Conservation (phyloP, 2,888 invertebrate species). For the Lasioglossum figueresi region DNA sequence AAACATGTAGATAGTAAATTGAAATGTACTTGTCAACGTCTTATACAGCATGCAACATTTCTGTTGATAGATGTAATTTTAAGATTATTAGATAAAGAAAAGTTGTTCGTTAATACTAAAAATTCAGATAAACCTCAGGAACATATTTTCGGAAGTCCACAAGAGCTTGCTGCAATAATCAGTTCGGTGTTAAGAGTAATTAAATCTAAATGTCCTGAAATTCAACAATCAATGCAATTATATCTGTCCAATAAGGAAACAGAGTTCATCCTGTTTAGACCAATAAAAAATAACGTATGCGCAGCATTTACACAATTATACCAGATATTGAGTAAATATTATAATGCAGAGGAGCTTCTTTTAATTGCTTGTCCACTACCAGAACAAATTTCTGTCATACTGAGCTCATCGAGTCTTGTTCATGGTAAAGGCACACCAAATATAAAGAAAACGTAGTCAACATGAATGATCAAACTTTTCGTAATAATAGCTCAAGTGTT, state of each 20-base stretch:
- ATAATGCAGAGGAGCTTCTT: conserved; percentile 91
- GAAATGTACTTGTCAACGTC: conserved; percentile 94
- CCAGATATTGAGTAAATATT: conserved; percentile 91
- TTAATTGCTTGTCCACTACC: conserved; percentile 96
- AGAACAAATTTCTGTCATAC: conserved; percentile 95
- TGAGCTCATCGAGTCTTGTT: conserved; percentile 91
- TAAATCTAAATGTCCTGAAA: conserved; percentile 90
- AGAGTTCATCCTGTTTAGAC: conserved; percentile 97
- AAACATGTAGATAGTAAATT: conserved; percentile 97
- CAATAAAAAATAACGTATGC: conserved; percentile 96
- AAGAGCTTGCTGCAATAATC: conserved; percentile 89
- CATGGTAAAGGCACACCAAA: conserved; percentile 65
- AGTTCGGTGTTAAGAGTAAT: conserved; percentile 92
- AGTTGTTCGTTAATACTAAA: conserved; percentile 56
- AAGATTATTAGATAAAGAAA: conserved; percentile 90
- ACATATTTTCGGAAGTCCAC: conserved; percentile 89
- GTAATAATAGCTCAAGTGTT: conserved; percentile 15
- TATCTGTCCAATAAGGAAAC: conserved; percentile 98
- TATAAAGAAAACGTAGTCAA: conserved; percentile 45
- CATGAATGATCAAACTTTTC: conserved; percentile 21
- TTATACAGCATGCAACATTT: conserved; percentile 92
- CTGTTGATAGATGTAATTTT: conserved; percentile 91
- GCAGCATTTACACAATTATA: conserved; percentile 94
- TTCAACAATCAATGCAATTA: conserved; percentile 96
- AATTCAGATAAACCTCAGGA: conserved; percentile 80